Conservation (phyloP, 2,113 vertebrate species). For the Callipepla californica region DNA sequence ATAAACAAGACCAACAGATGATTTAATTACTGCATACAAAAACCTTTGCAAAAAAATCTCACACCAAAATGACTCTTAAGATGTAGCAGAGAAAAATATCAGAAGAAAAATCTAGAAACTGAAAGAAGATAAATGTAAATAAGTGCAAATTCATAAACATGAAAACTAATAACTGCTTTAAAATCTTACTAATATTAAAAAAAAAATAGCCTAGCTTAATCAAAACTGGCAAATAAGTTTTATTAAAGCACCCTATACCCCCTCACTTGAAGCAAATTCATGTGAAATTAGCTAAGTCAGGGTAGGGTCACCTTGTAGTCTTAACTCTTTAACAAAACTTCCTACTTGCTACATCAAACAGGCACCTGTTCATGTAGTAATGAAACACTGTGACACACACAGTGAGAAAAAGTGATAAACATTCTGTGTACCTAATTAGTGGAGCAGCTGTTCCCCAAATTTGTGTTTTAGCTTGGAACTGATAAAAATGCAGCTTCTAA, state of each 20-base stretch:
- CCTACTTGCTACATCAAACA: neutral
- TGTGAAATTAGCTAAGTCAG: neutral
- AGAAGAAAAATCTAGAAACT: neutral
- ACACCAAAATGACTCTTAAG: conserved; percentile 34
- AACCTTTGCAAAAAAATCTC: conserved; percentile 12
- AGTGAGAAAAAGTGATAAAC: conserved; percentile 35
- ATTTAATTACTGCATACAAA: conserved; percentile 39
- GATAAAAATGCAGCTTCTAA: conserved; percentile 49
- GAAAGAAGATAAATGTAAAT: neutral
- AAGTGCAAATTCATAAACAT: neutral
- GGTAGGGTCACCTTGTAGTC: neutral
- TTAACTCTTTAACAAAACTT: conserved; percentile 4
- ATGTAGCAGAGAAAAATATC: neutral
- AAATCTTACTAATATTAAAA: neutral
- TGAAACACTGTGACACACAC: conserved; percentile 12
- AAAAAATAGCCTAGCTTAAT: neutral
- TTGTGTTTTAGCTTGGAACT: conserved; percentile 28
- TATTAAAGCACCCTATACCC: neutral
- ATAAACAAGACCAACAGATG: conserved; percentile 52
- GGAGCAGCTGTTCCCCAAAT: conserved; percentile 61
- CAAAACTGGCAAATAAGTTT: neutral
- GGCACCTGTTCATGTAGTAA: conserved; percentile 16
- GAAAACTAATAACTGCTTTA: neutral
- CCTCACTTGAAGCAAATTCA: too few relatives aligned
- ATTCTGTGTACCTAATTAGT: conserved; percentile 53